A percentile compares a stretch with the other conserved stretches of the same genome.
These are phyloP conservation scores for Ceratosolen solmsi DNA, from an alignment of 1,140 invertebrate species.

Conservation along the genomic window DNA sequence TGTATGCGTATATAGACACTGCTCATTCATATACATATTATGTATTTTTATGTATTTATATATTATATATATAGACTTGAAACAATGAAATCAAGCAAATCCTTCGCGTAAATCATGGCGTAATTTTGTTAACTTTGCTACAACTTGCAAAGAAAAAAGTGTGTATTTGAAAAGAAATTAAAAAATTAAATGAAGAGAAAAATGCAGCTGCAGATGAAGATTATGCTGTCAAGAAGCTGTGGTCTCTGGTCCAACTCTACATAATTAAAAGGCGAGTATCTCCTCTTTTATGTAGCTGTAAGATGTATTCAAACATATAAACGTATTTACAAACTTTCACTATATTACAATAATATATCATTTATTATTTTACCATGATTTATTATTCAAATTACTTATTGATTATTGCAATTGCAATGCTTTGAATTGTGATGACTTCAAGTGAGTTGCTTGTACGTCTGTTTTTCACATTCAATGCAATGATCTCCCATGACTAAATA, in stretches of 20 bases:
- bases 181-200: slow-evolving; percentile 37
- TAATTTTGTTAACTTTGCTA: slow-evolving; percentile 12
- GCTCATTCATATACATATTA: too few relatives aligned
- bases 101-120: slow-evolving; percentile 31
- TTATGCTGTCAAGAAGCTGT: background rate
- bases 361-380: slow-evolving; percentile 15
- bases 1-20: too few relatives aligned
- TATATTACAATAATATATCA: background rate
- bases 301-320: slow-evolving; percentile 23
- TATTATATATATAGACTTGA: slow-evolving; percentile 7
- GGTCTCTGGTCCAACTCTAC: slow-evolving; percentile 1
- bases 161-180: slow-evolving; percentile 27
- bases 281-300: slow-evolving; percentile 42
- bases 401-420: background rate
- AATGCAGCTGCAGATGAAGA: slow-evolving; percentile 27
- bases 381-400: background rate
- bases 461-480: slow-evolving; percentile 37
- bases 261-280: slow-evolving; percentile 56
- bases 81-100: slow-evolving; percentile 16
- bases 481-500: background rate
- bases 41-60: background rate
- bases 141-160: slow-evolving; percentile 18
- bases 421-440: slow-evolving; percentile 33
- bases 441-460: slow-evolving; percentile 27
- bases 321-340: slow-evolving; percentile 6